Percentiles rank a stretch among this genome's conserved stretches.
Evolutionary conservation across 2,888 invertebrate species (phyloP).

Genomic region (Taenaris catops): DNA sequence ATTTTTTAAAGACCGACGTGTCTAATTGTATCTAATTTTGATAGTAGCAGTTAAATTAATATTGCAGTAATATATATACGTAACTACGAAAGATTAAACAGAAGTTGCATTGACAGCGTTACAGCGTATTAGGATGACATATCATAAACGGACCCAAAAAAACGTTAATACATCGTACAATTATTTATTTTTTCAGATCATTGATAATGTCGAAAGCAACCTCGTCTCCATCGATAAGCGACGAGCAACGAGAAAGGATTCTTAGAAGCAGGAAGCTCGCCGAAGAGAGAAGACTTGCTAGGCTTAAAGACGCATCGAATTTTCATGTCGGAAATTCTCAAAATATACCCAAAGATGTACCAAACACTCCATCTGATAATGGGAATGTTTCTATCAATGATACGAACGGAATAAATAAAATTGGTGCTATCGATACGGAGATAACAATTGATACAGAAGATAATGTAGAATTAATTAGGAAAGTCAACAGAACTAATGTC

Average conservation of each 20-base stretch:
- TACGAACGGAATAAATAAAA: constrained; percentile 5
- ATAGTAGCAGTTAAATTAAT: too few relatives aligned
- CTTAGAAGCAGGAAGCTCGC: constrained; percentile 83
- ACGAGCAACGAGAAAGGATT: constrained; percentile 84
- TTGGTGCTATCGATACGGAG: constrained; percentile 9
- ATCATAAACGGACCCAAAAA: too few relatives aligned
- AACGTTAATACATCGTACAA: too few relatives aligned
- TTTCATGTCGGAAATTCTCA: constrained; percentile 7
- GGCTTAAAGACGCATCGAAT: constrained; percentile 40
- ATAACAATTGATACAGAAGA: too few relatives aligned
- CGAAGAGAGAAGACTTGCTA: constrained; percentile 81
- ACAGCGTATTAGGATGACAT: too few relatives aligned
- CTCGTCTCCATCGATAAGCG: constrained; percentile 71
- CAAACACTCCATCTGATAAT: neutral
- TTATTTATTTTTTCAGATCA: constrained; percentile 38
- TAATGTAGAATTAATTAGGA: constrained; percentile 8
- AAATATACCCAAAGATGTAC: neutral
- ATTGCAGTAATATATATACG: too few relatives aligned
- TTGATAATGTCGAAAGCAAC: constrained; percentile 51
- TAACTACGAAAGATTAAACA: too few relatives aligned
- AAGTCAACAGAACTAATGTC: constrained; percentile 22
- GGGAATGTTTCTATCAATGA: constrained; percentile 1
- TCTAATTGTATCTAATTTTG: too few relatives aligned
- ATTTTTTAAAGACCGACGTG: too few relatives aligned
- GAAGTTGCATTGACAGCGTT: too few relatives aligned